Percentiles rank a stretch among this genome's conserved stretches.
Evolutionary conservation across 2,797 vertebrate species (phyloP).

Genomic region (Graptemys geographica): DNA sequence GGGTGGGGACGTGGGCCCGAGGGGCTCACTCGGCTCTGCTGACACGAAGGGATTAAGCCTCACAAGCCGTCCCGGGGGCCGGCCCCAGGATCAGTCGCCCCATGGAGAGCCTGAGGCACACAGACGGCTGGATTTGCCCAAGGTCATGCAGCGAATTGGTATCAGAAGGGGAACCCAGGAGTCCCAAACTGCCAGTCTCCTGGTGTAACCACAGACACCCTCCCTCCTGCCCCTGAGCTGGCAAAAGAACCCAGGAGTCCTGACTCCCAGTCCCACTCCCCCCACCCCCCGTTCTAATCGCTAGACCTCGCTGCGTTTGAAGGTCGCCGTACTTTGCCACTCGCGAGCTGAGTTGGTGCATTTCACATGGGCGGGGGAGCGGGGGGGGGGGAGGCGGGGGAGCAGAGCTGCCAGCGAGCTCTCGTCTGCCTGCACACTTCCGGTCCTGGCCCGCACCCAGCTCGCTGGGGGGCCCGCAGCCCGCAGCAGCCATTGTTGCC

Average conservation of each 20-base stretch:
- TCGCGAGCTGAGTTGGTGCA: neutral
- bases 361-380: neutral
- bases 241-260: neutral
- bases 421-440: too few relatives aligned
- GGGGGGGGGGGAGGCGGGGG: too few relatives aligned
- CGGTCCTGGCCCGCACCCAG: too few relatives aligned
- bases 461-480: too few relatives aligned
- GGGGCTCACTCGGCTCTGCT: too few relatives aligned
- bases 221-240: neutral
- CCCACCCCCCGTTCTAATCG: neutral
- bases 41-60: too few relatives aligned
- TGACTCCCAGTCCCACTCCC: too few relatives aligned
- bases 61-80: neutral
- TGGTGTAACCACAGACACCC: too few relatives aligned
- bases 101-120: too few relatives aligned
- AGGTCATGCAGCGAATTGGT: too few relatives aligned
- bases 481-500: neutral
- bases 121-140: neutral
- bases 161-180: neutral
- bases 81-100: neutral
- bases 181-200: too few relatives aligned
- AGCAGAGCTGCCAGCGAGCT: neutral
- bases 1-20: neutral
- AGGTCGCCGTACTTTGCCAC: neutral
- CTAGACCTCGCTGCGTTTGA: neutral